Evolutionary conservation across 2,888 invertebrate species (phyloP).

Genomic region (Germaria angustata): DNA sequence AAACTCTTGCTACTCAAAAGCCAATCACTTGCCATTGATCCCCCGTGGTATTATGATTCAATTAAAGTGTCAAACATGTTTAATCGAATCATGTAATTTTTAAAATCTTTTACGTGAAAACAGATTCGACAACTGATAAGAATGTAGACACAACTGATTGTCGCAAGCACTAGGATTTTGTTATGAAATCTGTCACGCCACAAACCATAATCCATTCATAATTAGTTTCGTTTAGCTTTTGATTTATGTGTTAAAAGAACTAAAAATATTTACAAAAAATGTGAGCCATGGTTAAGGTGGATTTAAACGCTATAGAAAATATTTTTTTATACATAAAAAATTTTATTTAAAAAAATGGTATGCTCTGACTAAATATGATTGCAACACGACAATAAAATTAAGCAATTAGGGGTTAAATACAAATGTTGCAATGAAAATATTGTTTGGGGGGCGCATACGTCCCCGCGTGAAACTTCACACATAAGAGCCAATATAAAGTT

Average conservation of each 20-base stretch:
- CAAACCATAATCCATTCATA: neutral
- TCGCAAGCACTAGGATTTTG: neutral
- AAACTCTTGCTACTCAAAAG: neutral
- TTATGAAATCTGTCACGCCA: neutral
- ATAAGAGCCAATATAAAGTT: too few species aligned
- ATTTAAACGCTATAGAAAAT: too few species aligned
- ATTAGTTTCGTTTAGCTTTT: neutral
- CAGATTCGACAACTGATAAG: conserved; percentile 17
- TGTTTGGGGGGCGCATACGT: too few species aligned
- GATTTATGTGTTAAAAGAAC: neutral
- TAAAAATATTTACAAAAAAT: neutral
- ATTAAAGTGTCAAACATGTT: conserved; percentile 59
- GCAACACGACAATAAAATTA: too few species aligned
- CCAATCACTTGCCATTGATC: conserved; percentile 46
- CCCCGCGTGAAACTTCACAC: too few species aligned
- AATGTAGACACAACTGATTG: conserved; percentile 8
- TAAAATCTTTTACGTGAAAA: conserved; percentile 5
- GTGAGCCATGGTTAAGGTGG: too few species aligned
- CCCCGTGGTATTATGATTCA: conserved; percentile 59
- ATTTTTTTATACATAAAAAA: too few species aligned
- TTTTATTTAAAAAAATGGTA: too few species aligned
- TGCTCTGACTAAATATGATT: too few species aligned
- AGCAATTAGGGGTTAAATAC: too few species aligned
- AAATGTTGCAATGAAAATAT: too few species aligned
- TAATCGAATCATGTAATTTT: conserved; percentile 13